Percentiles rank a stretch among this genome's conserved stretches.
Evolutionary conservation across 2,113 vertebrate species (phyloP).

Genomic region (Irena cyanogastra): DNA sequence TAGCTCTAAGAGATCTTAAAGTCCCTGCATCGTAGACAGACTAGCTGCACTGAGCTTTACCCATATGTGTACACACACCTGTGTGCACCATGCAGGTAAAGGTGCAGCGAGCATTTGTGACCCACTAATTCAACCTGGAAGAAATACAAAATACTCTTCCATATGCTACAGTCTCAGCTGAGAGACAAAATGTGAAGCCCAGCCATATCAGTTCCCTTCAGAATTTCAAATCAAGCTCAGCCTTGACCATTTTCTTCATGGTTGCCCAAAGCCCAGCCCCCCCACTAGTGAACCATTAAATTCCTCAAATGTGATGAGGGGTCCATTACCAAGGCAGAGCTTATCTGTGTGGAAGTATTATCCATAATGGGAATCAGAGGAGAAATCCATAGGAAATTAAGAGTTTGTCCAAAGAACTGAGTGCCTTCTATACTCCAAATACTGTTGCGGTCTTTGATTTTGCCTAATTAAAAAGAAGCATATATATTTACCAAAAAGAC

Average conservation of each 20-base stretch:
- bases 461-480: background rate
- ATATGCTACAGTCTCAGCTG: background rate
- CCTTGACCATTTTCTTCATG: background rate
- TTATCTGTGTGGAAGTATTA: background rate
- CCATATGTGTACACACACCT: no score
- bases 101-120: background rate
- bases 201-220: background rate
- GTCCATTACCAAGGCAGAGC: background rate
- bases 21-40: background rate
- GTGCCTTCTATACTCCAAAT: background rate
- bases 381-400: background rate
- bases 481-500: background rate
- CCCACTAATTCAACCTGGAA: background rate
- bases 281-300: background rate
- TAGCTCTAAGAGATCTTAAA: background rate
- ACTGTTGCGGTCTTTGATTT: background rate
- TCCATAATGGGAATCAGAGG: background rate
- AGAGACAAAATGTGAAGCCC: background rate
- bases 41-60: background rate
- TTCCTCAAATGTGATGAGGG: background rate
- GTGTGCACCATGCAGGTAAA: background rate
- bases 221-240: background rate
- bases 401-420: background rate
- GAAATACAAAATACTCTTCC: background rate
- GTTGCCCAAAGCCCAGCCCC: background rate